Evolutionary conservation across 1,140 invertebrate species (phyloP), one percentile per base, ranked within the genome.

Genomic region (Drosophila repleta): DNA sequence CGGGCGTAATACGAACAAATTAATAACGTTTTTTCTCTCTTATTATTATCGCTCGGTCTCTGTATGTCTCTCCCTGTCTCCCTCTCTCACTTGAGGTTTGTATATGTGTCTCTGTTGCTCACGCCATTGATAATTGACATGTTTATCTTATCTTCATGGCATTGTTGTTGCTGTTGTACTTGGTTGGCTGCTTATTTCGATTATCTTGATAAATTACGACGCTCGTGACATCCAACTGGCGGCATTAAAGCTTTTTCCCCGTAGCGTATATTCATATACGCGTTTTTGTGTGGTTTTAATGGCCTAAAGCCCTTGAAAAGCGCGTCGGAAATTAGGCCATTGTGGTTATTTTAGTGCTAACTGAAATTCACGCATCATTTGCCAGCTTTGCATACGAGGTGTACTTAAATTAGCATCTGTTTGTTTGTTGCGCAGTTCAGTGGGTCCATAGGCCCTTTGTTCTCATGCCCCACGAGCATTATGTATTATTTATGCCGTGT

Each of bases 171-270:
- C 15, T 76, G 24, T 74, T 64, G 70, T 69, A 66, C 49, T 55
- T 58, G 51, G 35, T 20, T 56, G 70, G 61, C 63, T 61, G 58
- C 60, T 56, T 60, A 58, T 70, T 58, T 76, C 83, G 81, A 85
- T 85, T 85, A 85, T 85, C 82, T 87, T 87, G 83, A 87, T 78
- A 88, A 82, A 79, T 88, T 82, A 87, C 71, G 78, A 70, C 52
- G 64, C 82, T 87, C 82, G 82, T 87, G 82, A 87, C 83, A 88
- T 58, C 48, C 56, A 56, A 72, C 57, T 24, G 20, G 24, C 24
- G 57, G 49, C 29, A 60, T 68, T 73, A 73, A 62, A 63, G 49
- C 64, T 43, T 51, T 69, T 62, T 57, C 56, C 15, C 37, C 39
- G n/a, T n/a, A n/a, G n/a, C 6, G n/a, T 17, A 10, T 17, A 15